phyloP scores from a whole-genome alignment of 1,140 invertebrate genomes.

The Delia radicum region DNA sequence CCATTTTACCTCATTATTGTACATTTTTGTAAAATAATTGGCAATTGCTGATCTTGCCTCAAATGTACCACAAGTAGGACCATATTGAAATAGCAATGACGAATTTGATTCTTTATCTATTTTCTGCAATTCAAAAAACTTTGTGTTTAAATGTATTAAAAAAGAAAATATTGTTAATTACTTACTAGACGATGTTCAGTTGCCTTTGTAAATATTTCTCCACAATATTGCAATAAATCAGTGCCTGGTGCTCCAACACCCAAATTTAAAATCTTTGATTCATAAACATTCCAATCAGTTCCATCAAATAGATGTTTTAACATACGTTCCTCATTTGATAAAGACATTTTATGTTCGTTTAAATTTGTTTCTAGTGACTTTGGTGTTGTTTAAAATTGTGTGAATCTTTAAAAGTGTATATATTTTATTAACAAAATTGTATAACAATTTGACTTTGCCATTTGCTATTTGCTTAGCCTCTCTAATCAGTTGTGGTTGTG shows the following conservation, averaged over 20 bases:
- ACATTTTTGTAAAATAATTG: constrained; percentile 58
- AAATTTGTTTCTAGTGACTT: no score
- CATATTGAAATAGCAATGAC: constrained; percentile 62
- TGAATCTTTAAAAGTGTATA: no score
- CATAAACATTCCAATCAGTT: constrained; percentile 59
- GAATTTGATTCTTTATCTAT: constrained; percentile 56
- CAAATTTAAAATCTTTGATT: constrained; percentile 55
- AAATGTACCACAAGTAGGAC: constrained; percentile 58
- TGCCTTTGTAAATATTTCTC: constrained; percentile 57
- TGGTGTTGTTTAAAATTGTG: no score
- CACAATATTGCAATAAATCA: constrained; percentile 58
- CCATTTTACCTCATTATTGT: constrained; percentile 56
- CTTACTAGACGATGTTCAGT: constrained; percentile 59
- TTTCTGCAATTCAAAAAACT: constrained; percentile 45
- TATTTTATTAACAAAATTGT: no score
- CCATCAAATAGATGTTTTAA: constrained; percentile 60
- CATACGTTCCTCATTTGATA: constrained; percentile 36
- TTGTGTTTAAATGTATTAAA: neutral
- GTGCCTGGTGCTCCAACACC: constrained; percentile 62
- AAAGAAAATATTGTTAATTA: neutral
- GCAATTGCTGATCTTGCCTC: constrained; percentile 59
- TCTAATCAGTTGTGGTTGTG: no score
- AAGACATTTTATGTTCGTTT: constrained; percentile 23
- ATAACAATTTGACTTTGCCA: no score
- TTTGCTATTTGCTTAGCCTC: no score